Percentiles rank a stretch among this genome's conserved stretches.
Evolutionary conservation across 2,888 invertebrate species (phyloP).

Genomic region (Chirona hameri): DNA sequence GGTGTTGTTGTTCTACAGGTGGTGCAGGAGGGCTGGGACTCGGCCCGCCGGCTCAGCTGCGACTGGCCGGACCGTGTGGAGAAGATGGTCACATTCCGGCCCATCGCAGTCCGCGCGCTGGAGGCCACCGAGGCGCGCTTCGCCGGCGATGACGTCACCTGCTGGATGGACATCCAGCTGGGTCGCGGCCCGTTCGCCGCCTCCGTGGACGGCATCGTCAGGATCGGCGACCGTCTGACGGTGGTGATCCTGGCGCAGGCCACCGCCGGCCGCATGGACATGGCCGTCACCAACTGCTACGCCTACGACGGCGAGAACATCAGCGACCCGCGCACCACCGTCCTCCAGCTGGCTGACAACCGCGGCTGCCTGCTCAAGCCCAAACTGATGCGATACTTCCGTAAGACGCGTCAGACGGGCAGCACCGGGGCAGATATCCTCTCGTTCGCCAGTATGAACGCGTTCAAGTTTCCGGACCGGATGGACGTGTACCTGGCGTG

Average conservation of each 20-base stretch:
- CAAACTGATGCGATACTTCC: conserved; percentile 42
- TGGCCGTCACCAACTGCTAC: conserved; percentile 41
- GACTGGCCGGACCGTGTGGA: conserved; percentile 39
- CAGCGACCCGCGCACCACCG: conserved; percentile 39
- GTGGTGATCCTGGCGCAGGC: conserved; percentile 41
- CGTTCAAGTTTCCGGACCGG: conserved; percentile 42
- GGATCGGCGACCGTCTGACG: conserved; percentile 41
- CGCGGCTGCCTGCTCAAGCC: conserved; percentile 41
- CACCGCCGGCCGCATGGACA: conserved; percentile 39
- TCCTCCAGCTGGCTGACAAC: conserved; percentile 41
- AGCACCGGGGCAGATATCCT: conserved; percentile 40
- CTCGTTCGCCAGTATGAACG: conserved; percentile 40
- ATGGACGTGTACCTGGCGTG: conserved; percentile 41
- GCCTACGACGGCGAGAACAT: conserved; percentile 42
- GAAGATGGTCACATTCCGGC: conserved; percentile 42
- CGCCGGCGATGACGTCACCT: conserved; percentile 41
- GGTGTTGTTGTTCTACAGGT: not conserved
- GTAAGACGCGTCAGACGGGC: conserved; percentile 39
- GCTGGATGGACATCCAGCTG: conserved; percentile 43
- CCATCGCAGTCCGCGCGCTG: conserved; percentile 41
- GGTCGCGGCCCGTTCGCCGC: conserved; percentile 41
- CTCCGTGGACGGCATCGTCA: conserved; percentile 40
- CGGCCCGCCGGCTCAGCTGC: conserved; percentile 41
- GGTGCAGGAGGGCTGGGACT: conserved; percentile 42
- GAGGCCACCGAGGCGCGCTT: conserved; percentile 41